Evolutionary conservation across 2,797 vertebrate species (phyloP), one percentile per base, ranked within the genome.

Genomic region (Merluccius polli): DNA sequence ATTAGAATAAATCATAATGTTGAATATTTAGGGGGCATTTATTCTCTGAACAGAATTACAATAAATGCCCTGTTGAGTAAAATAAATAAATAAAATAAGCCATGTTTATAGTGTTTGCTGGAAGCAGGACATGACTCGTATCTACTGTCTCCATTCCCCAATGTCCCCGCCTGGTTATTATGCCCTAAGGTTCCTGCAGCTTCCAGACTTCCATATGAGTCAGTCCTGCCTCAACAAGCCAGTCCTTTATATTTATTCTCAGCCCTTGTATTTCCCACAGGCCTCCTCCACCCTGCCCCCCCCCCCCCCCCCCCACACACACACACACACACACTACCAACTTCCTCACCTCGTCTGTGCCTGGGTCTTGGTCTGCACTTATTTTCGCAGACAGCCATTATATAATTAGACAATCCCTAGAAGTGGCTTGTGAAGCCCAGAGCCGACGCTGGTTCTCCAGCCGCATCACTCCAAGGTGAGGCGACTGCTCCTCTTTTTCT

Each of bases 221-320:
- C 70, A 70, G 69, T 35, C 33, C 69, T 70, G 21, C 69, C 33
- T 35, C 33, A 70, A 70, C 69, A 33, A 32, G 69, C 21, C 69
- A n/a, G 69, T 35, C 69, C 33, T 65, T 65, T 65, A 65, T 70
- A 70, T 33, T 70, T 35, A 70, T 70, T 70, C 69, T 69, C 31
- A 21, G 67, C 67, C 67, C 13, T 31, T 69, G 30, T 32, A 69
- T 32, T 69, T 69, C 31, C 67, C 67, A 69, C 29, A 69, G 67
- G 67, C 59, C 59, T 65, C 59, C 9, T 12, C n/a, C 59, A 2
- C 24, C n/a, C 59, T 27, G n/a, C 24, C 10, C 24, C 11, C 10
- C n/a, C 59, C n/a, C n/a, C 18, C 52, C 9, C 21, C 18, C 59
- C n/a, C 7, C n/a, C 52, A 35, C 33, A 35, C 33, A 35, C n/a